Base-by-base conservation (phyloP, 2,797 vertebrate genomes). In the Poliocrania exsul region DNA sequence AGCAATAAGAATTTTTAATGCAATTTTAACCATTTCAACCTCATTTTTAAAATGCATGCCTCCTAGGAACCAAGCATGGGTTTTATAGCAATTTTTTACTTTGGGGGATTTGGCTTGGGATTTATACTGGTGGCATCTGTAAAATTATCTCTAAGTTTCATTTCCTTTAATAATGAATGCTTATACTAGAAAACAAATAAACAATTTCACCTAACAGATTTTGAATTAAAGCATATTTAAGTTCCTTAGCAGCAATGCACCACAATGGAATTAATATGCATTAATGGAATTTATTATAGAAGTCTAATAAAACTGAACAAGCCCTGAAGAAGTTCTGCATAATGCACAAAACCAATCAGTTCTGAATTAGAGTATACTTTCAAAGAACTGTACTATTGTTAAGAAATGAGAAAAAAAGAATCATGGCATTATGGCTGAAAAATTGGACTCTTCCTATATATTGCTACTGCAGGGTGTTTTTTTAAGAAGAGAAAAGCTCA, bases 61-160 rank as follows among this genome's bases (percentile, higher is more conserved):
- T 53, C 16, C 20, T 20, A 69, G 0, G 1, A 85, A 57, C 6
- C 2, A 16, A 67, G 8, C 4, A 20, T 5, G 2, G 1, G 21
- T 65, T 81, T 82, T 13, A 73, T 1, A 66, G 24, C 5, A 14
- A 16, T 37, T 50, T 84, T 79, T 94, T 37, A 67, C 23, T 54
- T 88, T 12, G 31, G 19, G 26, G 60, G 13, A 77, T 49, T 38
- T 62, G 26, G 13, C 24, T 67, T 72, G 47, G 51, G 14, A 46
- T 65, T 80, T 88, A 38, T 54, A 66, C 12, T 46, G 8, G 13
- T 47, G 15, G 17, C 13, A 85, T 31, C 38, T 71, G 54, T 16
- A 70, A 81, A 73, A 50, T 13, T 1, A 65, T 11, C 12, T 70
- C 24, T 29, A 58, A 19, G 18, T 61, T 49, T 81, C 47, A 21